Conservation (phyloP, 1,140 invertebrate species). For the Epicauta chinensis region DNA sequence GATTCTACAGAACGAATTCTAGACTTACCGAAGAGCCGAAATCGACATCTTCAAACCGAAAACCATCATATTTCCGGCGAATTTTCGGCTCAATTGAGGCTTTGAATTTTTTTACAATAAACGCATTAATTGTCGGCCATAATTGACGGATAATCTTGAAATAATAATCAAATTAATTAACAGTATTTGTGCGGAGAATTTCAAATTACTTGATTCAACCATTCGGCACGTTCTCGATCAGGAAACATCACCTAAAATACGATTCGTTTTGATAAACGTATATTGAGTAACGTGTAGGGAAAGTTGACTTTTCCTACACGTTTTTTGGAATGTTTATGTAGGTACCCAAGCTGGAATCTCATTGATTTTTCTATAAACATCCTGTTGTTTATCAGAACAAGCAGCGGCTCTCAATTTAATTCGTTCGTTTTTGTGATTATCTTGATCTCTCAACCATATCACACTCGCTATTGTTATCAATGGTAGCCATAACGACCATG, state of each 20-base stretch:
- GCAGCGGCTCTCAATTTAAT: conserved; percentile 8
- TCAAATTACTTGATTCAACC: conserved; percentile 78
- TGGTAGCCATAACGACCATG: conserved; percentile 3
- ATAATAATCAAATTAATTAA: neutral
- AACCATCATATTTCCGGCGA: conserved; percentile 72
- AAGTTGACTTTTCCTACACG: too few relatives aligned
- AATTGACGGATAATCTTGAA: conserved; percentile 77
- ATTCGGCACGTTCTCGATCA: conserved; percentile 87
- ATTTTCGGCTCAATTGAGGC: conserved; percentile 78
- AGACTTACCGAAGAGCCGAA: conserved; percentile 75
- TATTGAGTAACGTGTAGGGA: neutral
- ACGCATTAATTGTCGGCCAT: conserved; percentile 91
- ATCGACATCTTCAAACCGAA: conserved; percentile 86
- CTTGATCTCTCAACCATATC: conserved; percentile 6
- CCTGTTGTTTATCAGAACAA: conserved; percentile 6
- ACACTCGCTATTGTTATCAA: conserved; percentile 6
- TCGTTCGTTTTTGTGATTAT: neutral
- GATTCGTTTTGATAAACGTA: too few relatives aligned
- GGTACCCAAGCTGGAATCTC: conserved; percentile 7
- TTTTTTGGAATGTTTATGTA: too few relatives aligned
- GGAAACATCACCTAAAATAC: conserved; percentile 85
- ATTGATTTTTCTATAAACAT: conserved; percentile 1
- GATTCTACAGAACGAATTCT: conserved; percentile 7
- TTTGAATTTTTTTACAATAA: conserved; percentile 70
- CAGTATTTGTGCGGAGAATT: neutral